Evolutionary conservation across 2,888 invertebrate species (phyloP).

Genomic region (Limnephilus rhombicus): DNA sequence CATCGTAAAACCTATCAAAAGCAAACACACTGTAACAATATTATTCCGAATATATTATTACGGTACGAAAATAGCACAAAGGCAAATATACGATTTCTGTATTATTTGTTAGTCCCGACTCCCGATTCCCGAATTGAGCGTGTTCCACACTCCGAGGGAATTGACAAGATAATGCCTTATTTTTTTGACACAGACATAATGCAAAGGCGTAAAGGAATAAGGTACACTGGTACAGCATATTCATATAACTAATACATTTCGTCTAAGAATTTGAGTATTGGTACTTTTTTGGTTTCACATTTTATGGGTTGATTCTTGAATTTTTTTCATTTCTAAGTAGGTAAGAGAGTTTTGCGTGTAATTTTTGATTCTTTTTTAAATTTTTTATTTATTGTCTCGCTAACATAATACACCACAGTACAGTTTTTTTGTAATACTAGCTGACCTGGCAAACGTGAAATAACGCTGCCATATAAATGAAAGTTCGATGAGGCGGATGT

Average conservation of each 20-base stretch:
- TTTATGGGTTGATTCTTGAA: background rate
- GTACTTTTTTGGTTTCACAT: background rate
- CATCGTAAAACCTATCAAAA: constrained; percentile 20
- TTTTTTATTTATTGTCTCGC: too few relatives aligned
- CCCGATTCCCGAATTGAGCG: background rate
- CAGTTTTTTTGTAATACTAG: too few relatives aligned
- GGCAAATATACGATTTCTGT: constrained; percentile 35
- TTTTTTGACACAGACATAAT: constrained; percentile 28
- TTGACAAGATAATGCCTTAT: constrained; percentile 39
- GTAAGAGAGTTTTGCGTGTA: background rate
- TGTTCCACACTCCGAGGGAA: background rate
- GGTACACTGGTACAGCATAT: background rate
- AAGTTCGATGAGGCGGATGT: too few relatives aligned
- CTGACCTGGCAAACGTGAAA: too few relatives aligned
- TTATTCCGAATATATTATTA: constrained; percentile 18
- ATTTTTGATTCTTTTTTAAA: too few relatives aligned
- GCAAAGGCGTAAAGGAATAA: constrained; percentile 21
- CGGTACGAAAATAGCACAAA: background rate
- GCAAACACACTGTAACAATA: constrained; percentile 15
- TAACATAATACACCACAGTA: too few relatives aligned
- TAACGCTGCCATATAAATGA: too few relatives aligned
- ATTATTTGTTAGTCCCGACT: background rate
- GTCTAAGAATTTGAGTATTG: background rate
- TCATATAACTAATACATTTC: background rate
- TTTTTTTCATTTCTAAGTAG: background rate